Percentiles rank a stretch among this genome's conserved stretches.
phyloP scores from a whole-genome alignment of 2,797 vertebrate species.

The Cyprinella venusta region DNA sequence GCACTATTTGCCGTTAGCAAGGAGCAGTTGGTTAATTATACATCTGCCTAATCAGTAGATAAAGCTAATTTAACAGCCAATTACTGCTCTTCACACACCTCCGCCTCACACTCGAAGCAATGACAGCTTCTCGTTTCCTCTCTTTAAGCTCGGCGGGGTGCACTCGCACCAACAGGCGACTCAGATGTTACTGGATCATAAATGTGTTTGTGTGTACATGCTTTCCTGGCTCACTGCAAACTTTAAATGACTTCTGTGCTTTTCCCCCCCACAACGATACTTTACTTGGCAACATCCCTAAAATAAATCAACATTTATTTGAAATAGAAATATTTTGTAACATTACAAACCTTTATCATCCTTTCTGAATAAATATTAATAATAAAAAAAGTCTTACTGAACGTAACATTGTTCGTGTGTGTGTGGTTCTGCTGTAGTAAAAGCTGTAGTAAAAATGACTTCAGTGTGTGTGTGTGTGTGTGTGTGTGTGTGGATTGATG shows the following conservation, averaged over 20 bases:
- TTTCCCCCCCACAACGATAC: too few relatives aligned
- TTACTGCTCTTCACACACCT: slow-evolving; percentile 50
- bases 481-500: slow-evolving; percentile 16
- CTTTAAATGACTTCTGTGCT: not conserved
- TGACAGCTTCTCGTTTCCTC: slow-evolving; percentile 40
- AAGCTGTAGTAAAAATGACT: not conserved
- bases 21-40: slow-evolving; percentile 53
- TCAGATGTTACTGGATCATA: slow-evolving; percentile 10
- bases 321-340: not conserved
- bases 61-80: slow-evolving; percentile 52
- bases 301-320: not conserved
- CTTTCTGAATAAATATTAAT: not conserved
- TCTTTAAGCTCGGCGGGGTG: slow-evolving; percentile 28
- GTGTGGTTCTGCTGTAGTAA: not conserved
- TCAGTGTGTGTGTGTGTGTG: not conserved
- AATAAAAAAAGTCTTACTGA: not conserved
- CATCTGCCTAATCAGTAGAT: slow-evolving; percentile 52
- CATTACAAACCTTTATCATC: not conserved
- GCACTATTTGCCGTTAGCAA: slow-evolving; percentile 12
- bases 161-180: slow-evolving; percentile 14
- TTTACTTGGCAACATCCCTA: not conserved
- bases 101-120: slow-evolving; percentile 18
- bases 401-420: not conserved
- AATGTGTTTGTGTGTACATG: not conserved
- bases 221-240: not conserved